These are phyloP conservation scores for Mormyrops boulengeri DNA, from an alignment of 2,797 vertebrate species.

Conservation along the genomic window DNA sequence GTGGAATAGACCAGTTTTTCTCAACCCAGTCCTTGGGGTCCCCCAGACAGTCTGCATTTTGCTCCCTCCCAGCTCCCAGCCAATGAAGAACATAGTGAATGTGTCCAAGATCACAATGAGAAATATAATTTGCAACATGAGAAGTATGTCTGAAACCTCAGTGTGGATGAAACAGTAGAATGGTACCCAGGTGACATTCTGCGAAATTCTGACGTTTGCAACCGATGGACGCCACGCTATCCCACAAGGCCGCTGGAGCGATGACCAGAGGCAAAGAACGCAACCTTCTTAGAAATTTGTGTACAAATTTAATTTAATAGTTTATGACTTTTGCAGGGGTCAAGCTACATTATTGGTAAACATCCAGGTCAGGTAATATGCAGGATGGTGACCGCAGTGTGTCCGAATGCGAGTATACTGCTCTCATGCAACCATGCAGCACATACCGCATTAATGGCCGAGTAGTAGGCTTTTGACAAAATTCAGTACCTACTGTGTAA, in stretches of 20 bases:
- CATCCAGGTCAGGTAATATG: neutral
- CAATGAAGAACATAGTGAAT: neutral
- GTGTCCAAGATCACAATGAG: neutral
- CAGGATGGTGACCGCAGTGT: neutral
- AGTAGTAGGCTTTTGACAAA: neutral
- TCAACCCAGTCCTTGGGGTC: neutral
- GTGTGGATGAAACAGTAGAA: neutral
- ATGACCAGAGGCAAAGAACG: neutral
- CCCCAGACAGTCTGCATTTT: neutral
- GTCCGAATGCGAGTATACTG: neutral
- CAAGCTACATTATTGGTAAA: neutral
- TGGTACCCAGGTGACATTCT: neutral
- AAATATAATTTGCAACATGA: neutral
- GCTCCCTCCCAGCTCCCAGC: neutral
- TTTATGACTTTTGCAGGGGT: neutral
- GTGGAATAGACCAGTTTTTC: neutral
- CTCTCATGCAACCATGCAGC: neutral
- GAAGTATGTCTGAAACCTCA: neutral
- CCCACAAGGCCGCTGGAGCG: neutral
- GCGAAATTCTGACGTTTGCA: neutral
- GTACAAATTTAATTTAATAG: neutral
- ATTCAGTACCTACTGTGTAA: neutral
- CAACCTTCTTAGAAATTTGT: neutral
- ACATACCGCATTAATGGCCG: neutral
- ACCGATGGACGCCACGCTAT: neutral